phyloP scores from a whole-genome alignment of 2,113 vertebrate species.

The Verasper variegatus region DNA sequence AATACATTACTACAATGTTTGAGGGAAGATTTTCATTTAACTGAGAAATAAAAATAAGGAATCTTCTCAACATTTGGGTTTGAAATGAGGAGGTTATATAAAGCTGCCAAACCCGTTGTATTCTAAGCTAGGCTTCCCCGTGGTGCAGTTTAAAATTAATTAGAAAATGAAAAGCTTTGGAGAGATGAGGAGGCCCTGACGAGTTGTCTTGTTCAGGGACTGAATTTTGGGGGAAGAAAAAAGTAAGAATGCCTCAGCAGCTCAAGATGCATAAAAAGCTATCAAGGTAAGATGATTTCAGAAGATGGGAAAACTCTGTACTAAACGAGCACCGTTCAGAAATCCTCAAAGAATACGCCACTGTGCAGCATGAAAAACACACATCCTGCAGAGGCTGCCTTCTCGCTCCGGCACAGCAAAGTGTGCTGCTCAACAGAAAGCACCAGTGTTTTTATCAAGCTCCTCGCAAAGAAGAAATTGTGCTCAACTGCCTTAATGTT shows the following conservation, averaged over 20 bases:
- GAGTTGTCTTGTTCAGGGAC: background rate
- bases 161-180: constrained; percentile 29
- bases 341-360: background rate
- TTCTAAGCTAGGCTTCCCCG: background rate
- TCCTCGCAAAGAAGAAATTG: background rate
- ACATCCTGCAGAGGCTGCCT: background rate
- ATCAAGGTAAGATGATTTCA: background rate
- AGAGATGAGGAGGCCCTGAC: background rate
- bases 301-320: background rate
- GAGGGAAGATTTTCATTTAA: constrained; percentile 4
- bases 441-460: background rate
- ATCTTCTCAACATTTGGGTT: constrained; percentile 8
- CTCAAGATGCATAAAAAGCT: constrained; percentile 10
- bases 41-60: constrained; percentile 4
- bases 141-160: constrained; percentile 31
- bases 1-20: background rate
- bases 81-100: background rate
- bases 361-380: background rate
- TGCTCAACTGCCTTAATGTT: background rate
- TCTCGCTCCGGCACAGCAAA: too few relatives aligned
- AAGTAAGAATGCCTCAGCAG: background rate
- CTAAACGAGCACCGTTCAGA: background rate
- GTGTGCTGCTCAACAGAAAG: too few relatives aligned
- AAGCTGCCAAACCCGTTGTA: constrained; percentile 14
- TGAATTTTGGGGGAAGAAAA: background rate